Evolutionary conservation across 2,888 invertebrate genomes (phyloP).

Genomic region (Ligdia adustata): DNA sequence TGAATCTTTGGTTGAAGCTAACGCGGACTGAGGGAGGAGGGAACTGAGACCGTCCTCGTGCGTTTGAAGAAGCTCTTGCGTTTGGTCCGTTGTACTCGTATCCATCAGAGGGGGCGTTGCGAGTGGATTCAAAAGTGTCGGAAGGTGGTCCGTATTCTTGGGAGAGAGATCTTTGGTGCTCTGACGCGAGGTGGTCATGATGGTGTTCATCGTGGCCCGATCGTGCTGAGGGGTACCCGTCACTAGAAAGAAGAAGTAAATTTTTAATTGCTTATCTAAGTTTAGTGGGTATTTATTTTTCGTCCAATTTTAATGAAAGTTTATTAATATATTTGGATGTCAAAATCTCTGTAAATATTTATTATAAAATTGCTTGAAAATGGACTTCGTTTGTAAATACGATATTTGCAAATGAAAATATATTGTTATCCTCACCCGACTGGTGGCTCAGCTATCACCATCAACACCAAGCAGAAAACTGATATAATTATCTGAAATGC

Average conservation of each 20-base stretch:
- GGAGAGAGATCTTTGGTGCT: slow-evolving; percentile 22
- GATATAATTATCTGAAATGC: slow-evolving; percentile 27
- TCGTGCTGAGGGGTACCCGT: slow-evolving; percentile 27
- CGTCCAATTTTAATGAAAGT: background rate
- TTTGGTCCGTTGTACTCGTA: slow-evolving; percentile 12
- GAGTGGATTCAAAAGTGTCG: background rate
- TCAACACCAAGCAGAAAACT: slow-evolving; percentile 17
- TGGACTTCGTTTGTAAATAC: background rate
- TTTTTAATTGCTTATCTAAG: background rate
- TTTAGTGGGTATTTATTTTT: background rate
- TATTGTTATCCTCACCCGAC: slow-evolving; percentile 21
- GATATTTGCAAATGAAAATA: background rate
- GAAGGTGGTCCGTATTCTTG: slow-evolving; percentile 24
- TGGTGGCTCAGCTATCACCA: slow-evolving; percentile 28
- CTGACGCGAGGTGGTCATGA: slow-evolving; percentile 18
- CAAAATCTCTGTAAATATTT: too few species aligned
- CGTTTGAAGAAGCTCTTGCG: background rate
- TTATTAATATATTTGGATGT: too few species aligned
- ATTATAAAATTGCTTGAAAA: background rate
- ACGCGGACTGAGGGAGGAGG: slow-evolving; percentile 20
- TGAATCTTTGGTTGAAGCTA: slow-evolving; percentile 20
- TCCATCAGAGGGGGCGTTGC: slow-evolving; percentile 9
- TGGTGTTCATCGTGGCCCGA: slow-evolving; percentile 16
- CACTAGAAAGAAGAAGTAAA: slow-evolving; percentile 18
- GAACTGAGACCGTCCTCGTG: slow-evolving; percentile 9